phyloP scores from a whole-genome alignment of 2,888 invertebrate species.

The Nymphalis urticae region DNA sequence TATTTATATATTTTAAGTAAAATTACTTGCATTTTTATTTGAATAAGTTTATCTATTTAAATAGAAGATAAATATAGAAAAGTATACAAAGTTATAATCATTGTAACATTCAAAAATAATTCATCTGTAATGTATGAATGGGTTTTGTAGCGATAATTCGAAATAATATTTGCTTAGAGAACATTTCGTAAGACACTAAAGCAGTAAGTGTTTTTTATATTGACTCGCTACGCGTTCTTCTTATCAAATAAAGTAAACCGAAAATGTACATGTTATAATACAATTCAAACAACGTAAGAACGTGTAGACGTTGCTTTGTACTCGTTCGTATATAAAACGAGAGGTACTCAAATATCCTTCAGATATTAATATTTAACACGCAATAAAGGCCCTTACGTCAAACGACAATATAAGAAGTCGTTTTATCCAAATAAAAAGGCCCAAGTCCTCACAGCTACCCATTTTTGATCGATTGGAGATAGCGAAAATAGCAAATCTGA shows the following conservation, averaged over 20 bases:
- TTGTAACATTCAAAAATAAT: too few relatives aligned
- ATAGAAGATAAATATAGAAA: too few relatives aligned
- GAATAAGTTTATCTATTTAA: too few relatives aligned
- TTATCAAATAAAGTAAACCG: background rate
- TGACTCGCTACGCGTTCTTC: background rate
- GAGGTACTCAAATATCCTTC: slow-evolving; percentile 16
- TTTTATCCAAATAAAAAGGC: background rate
- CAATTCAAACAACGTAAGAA: background rate
- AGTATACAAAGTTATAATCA: too few relatives aligned
- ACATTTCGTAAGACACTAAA: too few relatives aligned
- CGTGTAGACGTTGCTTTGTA: slow-evolving; percentile 1
- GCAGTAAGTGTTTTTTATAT: too few relatives aligned
- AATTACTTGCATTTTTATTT: too few relatives aligned
- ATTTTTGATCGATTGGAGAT: slow-evolving; percentile 23
- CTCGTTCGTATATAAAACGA: background rate
- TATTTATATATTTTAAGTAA: too few relatives aligned
- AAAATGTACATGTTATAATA: background rate
- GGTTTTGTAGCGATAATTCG: too few relatives aligned
- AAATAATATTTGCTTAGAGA: too few relatives aligned
- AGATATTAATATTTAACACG: slow-evolving; percentile 26
- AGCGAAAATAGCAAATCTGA: slow-evolving; percentile 13
- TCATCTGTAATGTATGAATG: too few relatives aligned
- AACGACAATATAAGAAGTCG: background rate
- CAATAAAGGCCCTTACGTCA: slow-evolving; percentile 11
- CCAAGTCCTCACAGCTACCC: slow-evolving; percentile 2